Conservation (phyloP, 2,888 invertebrate genomes). For the Pachydiplax longipennis region DNA sequence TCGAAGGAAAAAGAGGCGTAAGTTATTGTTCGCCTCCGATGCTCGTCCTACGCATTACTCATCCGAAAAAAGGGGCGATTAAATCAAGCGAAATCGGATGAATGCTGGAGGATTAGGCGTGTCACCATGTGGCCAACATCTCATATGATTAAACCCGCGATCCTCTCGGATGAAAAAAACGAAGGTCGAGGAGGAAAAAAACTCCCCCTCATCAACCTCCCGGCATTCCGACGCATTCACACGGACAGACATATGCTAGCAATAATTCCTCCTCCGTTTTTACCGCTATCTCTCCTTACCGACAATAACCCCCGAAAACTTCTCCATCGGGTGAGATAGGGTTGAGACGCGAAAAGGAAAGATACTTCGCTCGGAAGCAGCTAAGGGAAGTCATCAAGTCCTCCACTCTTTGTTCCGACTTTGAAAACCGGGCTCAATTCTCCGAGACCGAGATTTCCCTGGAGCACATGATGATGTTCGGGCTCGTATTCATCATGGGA, state of each 20-base stretch:
- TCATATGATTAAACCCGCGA: not conserved
- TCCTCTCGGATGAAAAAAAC: not conserved
- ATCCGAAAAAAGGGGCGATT: not conserved
- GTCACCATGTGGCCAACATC: not conserved
- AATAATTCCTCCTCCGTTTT: not conserved
- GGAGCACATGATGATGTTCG: constrained; percentile 36
- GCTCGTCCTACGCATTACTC: not conserved
- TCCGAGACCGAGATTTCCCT: constrained; percentile 34
- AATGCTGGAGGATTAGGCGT: constrained; percentile 23
- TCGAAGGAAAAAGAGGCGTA: no score
- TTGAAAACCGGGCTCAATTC: constrained; percentile 41
- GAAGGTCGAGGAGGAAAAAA: not conserved
- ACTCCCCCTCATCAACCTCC: not conserved
- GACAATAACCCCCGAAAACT: not conserved
- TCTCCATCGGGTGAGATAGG: not conserved
- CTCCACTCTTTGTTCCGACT: constrained; percentile 38
- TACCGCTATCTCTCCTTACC: not conserved
- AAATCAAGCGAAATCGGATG: constrained; percentile 24
- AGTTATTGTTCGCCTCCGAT: no score
- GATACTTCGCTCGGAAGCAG: not conserved
- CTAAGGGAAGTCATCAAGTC: constrained; percentile 33
- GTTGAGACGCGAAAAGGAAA: not conserved
- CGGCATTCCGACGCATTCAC: not conserved
- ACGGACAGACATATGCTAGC: not conserved
- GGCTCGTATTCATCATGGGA: constrained; percentile 30